Base-by-base conservation (phyloP, 64 coral and sea anemone species). In the Catalaphyllia jardinei region DNA sequence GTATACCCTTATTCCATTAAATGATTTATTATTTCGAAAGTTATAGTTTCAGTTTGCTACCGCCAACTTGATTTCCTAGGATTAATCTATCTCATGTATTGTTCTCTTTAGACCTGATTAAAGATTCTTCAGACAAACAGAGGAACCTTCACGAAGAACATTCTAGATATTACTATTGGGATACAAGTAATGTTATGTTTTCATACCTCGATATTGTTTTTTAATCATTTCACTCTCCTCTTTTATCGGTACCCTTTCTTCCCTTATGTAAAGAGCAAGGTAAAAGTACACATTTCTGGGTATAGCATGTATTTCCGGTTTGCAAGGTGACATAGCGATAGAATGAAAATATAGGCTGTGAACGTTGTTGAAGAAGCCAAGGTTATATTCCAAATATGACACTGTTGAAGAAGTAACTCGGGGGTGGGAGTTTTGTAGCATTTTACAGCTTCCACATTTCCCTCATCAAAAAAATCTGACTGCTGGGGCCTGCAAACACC, bases 271-370 rank as follows among this genome's bases (percentile, higher is more conserved):
- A 10, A 1, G 18, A 1, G 22, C 62, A 38, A 38, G 35, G 35
- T 38, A 38, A n/a, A n/a, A n/a, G n/a, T n/a, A 27, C 1, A 69
- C 22, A 69, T 69, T 60, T 80, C 9, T 3, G 78, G 54, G 13
- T 80, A 80, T 57, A 17, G 78, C 54, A 61, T 79, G 50, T 57
- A 79, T 77, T 77, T 77, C 39, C 4, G 75, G 35, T 49, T 77
- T 4, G 75, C 19, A 60, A 49, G 10, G 14, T 59, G 77, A 12
- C 77, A 60, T 27, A 79, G 75, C 38, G 31, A 60, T 28, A 31
- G 28, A 60, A 0, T 11, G 30, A 17, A 63, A 82, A 63, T 39
- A 22, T 14, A 17, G 60, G 4, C 8, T 35, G 18, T 22, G 57
- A 82, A 28, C 1, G 60, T 22, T 55, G 10, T 17, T 18, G 15